Conservation (phyloP, 2,888 invertebrate genomes). For the Malthinus seriepunctatus region DNA sequence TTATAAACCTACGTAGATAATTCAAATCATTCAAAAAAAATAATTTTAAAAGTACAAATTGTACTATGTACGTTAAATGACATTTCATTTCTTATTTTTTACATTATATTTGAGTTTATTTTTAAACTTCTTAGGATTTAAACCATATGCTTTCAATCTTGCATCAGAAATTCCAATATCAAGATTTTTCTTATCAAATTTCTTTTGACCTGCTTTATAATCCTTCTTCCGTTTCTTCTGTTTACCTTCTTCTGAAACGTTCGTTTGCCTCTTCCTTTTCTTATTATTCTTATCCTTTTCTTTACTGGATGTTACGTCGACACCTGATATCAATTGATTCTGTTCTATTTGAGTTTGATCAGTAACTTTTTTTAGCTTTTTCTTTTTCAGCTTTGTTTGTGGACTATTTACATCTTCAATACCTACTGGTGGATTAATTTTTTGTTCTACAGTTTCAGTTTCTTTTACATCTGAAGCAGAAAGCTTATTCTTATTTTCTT, state of each 20-base stretch:
- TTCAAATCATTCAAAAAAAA: too few species aligned
- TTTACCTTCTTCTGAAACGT: conserved; percentile 29
- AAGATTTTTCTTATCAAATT: conserved; percentile 28
- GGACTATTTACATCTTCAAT: conserved; percentile 4
- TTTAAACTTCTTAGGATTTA: conserved; percentile 88
- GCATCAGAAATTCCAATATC: conserved; percentile 67
- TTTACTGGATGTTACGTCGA: conserved; percentile 9
- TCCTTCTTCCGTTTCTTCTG: conserved; percentile 5
- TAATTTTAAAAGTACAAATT: too few species aligned
- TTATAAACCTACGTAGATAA: too few species aligned
- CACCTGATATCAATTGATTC: conserved; percentile 24
- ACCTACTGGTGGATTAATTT: conserved; percentile 15
- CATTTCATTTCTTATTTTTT: conserved; percentile 20
- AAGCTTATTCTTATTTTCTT: not conserved
- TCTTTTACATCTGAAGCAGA: conserved; percentile 5
- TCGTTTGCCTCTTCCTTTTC: conserved; percentile 13
- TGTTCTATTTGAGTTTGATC: conserved; percentile 41
- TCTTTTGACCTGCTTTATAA: conserved; percentile 15
- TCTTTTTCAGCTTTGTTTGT: too few species aligned
- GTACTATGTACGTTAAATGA: not conserved
- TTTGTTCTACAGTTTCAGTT: conserved; percentile 14
- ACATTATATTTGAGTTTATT: conserved; percentile 68
- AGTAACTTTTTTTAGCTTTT: conserved; percentile 6
- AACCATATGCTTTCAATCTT: conserved; percentile 86
- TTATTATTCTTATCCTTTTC: conserved; percentile 1